Percentiles rank a stretch among this genome's conserved stretches.
Conservation (phyloP, 2,797 vertebrate genomes). For the Poeciliopsis gracilis region DNA sequence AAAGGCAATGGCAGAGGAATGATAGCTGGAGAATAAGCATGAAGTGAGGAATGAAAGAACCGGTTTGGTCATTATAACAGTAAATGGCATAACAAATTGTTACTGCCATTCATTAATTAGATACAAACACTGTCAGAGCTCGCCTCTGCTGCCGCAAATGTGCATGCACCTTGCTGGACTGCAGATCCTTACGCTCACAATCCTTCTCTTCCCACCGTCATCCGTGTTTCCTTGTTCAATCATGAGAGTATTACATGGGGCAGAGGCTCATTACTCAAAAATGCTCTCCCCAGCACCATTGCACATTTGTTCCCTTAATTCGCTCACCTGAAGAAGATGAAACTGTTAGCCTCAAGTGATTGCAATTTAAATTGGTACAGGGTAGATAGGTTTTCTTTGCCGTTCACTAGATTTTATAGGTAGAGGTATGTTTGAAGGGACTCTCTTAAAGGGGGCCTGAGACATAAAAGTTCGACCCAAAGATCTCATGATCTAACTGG, state of each 20-base stretch:
- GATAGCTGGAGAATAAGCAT: constrained; percentile 48
- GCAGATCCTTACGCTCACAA: constrained; percentile 10
- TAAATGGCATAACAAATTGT: constrained; percentile 74
- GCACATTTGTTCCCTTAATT: constrained; percentile 23
- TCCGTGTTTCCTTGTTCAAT: constrained; percentile 45
- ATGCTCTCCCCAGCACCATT: constrained; percentile 2
- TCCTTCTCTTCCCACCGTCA: constrained; percentile 23
- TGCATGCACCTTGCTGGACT: constrained; percentile 30
- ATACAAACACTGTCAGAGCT: constrained; percentile 59
- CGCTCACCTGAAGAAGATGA: constrained; percentile 46
- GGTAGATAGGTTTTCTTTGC: constrained; percentile 26
- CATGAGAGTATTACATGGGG: constrained; percentile 59
- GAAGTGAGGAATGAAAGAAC: constrained; percentile 61
- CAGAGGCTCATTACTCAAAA: constrained; percentile 59
- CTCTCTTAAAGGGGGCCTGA: neutral
- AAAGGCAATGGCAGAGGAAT: constrained; percentile 41
- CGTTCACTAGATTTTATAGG: constrained; percentile 27
- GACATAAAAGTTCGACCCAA: neutral
- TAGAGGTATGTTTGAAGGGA: neutral
- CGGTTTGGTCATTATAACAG: constrained; percentile 67
- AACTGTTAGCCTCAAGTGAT: constrained; percentile 42
- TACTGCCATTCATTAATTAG: constrained; percentile 78
- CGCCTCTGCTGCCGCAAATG: constrained; percentile 20
- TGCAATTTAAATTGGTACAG: constrained; percentile 54
- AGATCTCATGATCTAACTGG: neutral